phyloP scores from a whole-genome alignment of 2,888 invertebrate genomes.

The Drosophila greeni region DNA sequence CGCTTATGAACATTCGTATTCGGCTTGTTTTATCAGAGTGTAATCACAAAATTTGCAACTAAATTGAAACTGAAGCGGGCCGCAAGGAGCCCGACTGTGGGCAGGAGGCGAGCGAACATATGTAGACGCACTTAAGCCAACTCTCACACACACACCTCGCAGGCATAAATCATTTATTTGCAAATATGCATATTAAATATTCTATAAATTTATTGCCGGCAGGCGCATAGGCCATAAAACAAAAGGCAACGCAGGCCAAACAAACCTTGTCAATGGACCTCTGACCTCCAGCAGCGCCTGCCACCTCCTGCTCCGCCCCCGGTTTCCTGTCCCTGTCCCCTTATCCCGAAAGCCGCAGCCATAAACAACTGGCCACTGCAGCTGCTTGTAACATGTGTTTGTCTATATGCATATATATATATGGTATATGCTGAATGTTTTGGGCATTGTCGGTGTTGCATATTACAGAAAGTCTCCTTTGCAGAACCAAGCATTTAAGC shows the following conservation, averaged over 20 bases:
- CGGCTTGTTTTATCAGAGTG: slow-evolving; percentile 18
- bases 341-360: slow-evolving; percentile 26
- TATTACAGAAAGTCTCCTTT: slow-evolving; percentile 17
- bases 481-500: slow-evolving; percentile 31
- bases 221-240: slow-evolving; percentile 49
- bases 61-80: slow-evolving; percentile 38
- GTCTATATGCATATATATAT: slow-evolving; percentile 8
- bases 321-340: not conserved
- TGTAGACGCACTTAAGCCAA: slow-evolving; percentile 38
- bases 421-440: slow-evolving; percentile 9
- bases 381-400: slow-evolving; percentile 42
- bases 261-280: slow-evolving; percentile 42
- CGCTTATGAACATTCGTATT: not conserved
- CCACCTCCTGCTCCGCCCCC: not conserved
- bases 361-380: slow-evolving; percentile 45
- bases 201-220: slow-evolving; percentile 65
- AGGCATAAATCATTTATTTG: slow-evolving; percentile 61
- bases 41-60: slow-evolving; percentile 23
- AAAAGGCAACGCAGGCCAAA: slow-evolving; percentile 46
- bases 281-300: slow-evolving; percentile 14
- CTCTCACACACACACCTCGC: slow-evolving; percentile 32
- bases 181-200: slow-evolving; percentile 68
- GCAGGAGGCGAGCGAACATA: slow-evolving; percentile 35
- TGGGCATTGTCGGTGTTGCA: slow-evolving; percentile 29
- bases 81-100: slow-evolving; percentile 12